Conservation (phyloP, 2,888 invertebrate species). For the Leptinotarsa tumamoca region DNA sequence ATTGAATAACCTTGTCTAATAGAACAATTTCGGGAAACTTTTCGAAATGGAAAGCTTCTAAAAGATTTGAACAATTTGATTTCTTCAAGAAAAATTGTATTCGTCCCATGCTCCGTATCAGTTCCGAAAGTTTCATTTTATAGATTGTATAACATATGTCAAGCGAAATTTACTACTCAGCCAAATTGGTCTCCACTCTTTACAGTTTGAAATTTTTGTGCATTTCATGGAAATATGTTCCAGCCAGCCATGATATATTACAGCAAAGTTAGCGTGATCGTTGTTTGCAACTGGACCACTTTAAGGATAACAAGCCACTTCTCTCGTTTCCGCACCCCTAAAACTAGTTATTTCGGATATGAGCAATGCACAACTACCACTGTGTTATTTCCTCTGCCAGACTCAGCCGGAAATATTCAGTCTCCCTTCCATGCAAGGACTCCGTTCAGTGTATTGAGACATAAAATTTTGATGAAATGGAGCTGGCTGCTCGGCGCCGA, state of each 20-base stretch:
- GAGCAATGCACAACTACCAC: slow-evolving; percentile 42
- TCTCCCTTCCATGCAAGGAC: not conserved
- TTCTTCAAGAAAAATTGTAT: not conserved
- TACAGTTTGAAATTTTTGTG: slow-evolving; percentile 13
- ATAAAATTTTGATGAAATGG: slow-evolving; percentile 21
- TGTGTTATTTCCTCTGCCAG: slow-evolving; percentile 42
- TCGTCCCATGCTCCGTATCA: not conserved
- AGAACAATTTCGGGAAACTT: no score
- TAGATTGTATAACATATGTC: slow-evolving; percentile 14
- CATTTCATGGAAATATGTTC: slow-evolving; percentile 29
- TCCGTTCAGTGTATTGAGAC: slow-evolving; percentile 15
- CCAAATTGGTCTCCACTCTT: slow-evolving; percentile 13
- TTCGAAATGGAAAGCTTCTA: not conserved
- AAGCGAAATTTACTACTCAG: slow-evolving; percentile 11
- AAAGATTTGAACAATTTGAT: not conserved
- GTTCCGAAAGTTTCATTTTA: not conserved
- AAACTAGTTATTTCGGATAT: slow-evolving; percentile 42
- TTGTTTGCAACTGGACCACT: slow-evolving; percentile 38
- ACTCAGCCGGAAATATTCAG: slow-evolving; percentile 38
- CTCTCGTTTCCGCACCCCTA: slow-evolving; percentile 38
- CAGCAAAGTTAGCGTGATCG: slow-evolving; percentile 31
- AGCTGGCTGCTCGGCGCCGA: not conserved
- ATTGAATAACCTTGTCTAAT: no score
- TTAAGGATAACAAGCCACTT: slow-evolving; percentile 41
- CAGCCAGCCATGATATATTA: slow-evolving; percentile 35